Evolutionary conservation across 2,113 vertebrate species (phyloP).

Genomic region (Channa maculata): DNA sequence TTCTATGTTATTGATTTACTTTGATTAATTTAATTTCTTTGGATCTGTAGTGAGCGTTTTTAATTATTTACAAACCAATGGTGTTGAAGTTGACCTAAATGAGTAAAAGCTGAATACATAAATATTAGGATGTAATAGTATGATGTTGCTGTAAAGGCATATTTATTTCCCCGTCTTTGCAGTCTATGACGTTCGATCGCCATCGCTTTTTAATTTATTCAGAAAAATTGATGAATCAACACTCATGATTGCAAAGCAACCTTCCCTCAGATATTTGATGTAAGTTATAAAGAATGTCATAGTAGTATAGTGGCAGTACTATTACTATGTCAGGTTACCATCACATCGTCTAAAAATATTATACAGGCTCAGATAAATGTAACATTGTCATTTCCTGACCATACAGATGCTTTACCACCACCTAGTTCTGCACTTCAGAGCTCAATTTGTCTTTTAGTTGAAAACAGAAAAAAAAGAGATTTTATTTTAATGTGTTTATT

Average conservation of each 20-base stretch:
- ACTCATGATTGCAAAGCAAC: conserved; percentile 20
- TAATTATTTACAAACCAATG: conserved; percentile 47
- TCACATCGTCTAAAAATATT: conserved; percentile 43
- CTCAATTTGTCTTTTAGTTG: background rate
- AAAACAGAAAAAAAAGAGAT: too few species aligned
- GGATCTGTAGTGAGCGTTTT: conserved; percentile 61
- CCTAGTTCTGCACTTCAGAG: conserved; percentile 21
- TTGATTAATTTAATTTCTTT: conserved; percentile 55
- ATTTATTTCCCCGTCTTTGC: conserved; percentile 44
- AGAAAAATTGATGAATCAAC: conserved; percentile 38
- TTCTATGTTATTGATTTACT: conserved; percentile 44
- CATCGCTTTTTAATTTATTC: conserved; percentile 37
- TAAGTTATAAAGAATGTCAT: conserved; percentile 66
- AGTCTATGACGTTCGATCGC: conserved; percentile 35
- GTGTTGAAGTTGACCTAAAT: conserved; percentile 48
- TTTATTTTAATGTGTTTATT: background rate
- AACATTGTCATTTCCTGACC: conserved; percentile 28
- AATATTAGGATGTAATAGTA: conserved; percentile 48
- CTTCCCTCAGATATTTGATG: conserved; percentile 46
- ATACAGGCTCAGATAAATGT: conserved; percentile 41
- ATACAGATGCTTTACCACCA: conserved; percentile 35
- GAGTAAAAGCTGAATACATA: conserved; percentile 46
- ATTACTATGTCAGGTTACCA: conserved; percentile 41
- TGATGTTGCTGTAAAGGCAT: conserved; percentile 49
- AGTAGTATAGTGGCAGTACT: conserved; percentile 45